A percentile compares a stretch with the other conserved stretches of the same genome.
phyloP scores from a whole-genome alignment of 2,113 vertebrate species.

The Columbina picui region DNA sequence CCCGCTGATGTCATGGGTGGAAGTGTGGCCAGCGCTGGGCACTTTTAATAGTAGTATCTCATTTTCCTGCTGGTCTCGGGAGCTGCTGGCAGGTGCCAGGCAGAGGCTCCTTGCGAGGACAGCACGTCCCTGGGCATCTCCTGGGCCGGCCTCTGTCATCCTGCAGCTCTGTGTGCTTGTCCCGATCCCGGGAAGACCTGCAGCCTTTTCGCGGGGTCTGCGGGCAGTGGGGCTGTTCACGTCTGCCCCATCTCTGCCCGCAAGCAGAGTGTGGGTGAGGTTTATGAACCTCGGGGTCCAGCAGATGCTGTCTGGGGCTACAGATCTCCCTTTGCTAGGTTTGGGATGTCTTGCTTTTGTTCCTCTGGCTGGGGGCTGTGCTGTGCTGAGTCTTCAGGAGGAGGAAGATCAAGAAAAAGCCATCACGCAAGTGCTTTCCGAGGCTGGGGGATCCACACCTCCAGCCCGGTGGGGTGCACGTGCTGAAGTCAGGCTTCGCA shows the following conservation, averaged over 20 bases:
- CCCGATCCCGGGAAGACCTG: neutral
- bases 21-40: constrained; percentile 22
- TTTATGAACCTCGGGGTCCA: rapidly evolving
- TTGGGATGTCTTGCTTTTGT: neutral
- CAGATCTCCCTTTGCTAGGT: neutral
- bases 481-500: neutral
- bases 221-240: neutral
- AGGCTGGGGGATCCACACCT: neutral
- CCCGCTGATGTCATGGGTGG: constrained; percentile 24
- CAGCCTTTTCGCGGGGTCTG: neutral
- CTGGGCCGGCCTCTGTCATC: neutral
- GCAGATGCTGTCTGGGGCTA: neutral
- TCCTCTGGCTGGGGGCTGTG: neutral
- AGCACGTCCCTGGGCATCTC: neutral
- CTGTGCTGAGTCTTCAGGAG: neutral
- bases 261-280: neutral
- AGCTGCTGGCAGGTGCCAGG: constrained; percentile 8
- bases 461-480: neutral
- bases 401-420: neutral
- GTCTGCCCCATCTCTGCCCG: neutral
- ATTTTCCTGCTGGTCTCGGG: neutral
- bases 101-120: neutral
- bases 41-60: constrained; percentile 57
- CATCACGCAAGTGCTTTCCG: rapidly evolving
- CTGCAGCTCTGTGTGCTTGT: neutral